Evolutionary conservation across 2,113 vertebrate species (phyloP).

Genomic region (Marmota monax): DNA sequence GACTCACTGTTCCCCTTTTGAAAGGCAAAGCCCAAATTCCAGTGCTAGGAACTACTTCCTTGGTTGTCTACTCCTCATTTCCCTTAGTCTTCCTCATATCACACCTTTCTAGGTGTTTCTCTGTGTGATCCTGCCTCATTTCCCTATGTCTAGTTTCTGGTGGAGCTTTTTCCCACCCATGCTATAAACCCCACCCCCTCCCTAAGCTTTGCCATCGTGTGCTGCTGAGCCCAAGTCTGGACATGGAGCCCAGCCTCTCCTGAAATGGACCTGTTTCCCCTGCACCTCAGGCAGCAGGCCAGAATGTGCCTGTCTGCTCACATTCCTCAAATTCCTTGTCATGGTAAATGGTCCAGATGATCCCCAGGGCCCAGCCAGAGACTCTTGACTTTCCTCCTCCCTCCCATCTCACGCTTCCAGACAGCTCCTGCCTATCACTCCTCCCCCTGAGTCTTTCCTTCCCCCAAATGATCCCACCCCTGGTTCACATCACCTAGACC

Average conservation of each 20-base stretch:
- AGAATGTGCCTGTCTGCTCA: background rate
- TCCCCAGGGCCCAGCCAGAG: background rate
- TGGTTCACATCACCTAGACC: rapidly evolving
- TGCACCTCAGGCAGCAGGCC: too few species aligned
- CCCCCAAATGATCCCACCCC: background rate
- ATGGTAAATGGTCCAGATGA: background rate
- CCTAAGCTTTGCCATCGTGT: rapidly evolving
- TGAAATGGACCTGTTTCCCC: background rate
- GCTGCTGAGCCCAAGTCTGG: rapidly evolving
- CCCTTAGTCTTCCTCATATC: too few species aligned
- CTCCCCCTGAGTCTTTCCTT: background rate
- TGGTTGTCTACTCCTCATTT: too few species aligned
- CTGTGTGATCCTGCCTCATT: background rate
- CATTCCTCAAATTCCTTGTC: rapidly evolving
- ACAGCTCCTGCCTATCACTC: background rate
- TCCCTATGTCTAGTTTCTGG: background rate
- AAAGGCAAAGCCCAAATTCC: background rate
- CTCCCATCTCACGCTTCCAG: background rate
- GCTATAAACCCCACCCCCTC: background rate
- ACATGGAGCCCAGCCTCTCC: background rate
- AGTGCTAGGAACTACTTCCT: too few species aligned
- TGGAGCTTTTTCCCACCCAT: too few species aligned
- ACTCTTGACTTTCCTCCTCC: too few species aligned
- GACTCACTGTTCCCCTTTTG: background rate
- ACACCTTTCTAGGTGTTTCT: background rate